Evolutionary conservation across 1,140 invertebrate species (phyloP), one percentile per base, ranked within the genome.

Genomic region (Heliconius himera): DNA sequence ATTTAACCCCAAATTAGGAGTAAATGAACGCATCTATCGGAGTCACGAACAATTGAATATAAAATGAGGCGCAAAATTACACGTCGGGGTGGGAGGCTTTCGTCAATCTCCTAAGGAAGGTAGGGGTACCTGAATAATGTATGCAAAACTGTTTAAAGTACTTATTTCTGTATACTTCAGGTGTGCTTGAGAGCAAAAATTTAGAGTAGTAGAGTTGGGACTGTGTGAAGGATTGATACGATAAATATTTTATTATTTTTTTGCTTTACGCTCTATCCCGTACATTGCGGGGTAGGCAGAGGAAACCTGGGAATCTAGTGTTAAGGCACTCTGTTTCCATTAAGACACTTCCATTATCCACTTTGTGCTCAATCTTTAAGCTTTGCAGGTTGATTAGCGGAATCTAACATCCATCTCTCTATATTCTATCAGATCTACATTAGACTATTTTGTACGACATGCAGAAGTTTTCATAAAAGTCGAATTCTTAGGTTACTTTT

Each of bases 11-110:
- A 60, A 22, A 60, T 60, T 22, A 22, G n/a, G 54, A 11, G 54
- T 29, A 66, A 18, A 66, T 66, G 60, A 18, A 66, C 60, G 60
- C 26, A 66, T 66, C 60, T 66, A 66, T 66, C 60, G 60, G 22
- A 66, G 60, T 66, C 60, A 66, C 60, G 60, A 66, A 66, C 60
- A 66, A 66, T 66, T 66, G 60, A 66, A 66, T 66, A 66, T 66
- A 66, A 66, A 29, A 66, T 29, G 60, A 66, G 60, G 60, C 60
- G 60, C 13, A 66, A 66, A 5, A 66, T 66, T 29, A 66, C 60
- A 29, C 26, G 22, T 11, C 26, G 60, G 60, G 60, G 60, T 11
- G 20, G 60, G 29, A 66, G 26, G 26, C 60, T 66, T 66, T 66
- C 60, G 60, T 66, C 60, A 66, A 66, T 29, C 60, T 66, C 60